Conservation (phyloP, 2,888 invertebrate genomes). For the Andrena bucephala region DNA sequence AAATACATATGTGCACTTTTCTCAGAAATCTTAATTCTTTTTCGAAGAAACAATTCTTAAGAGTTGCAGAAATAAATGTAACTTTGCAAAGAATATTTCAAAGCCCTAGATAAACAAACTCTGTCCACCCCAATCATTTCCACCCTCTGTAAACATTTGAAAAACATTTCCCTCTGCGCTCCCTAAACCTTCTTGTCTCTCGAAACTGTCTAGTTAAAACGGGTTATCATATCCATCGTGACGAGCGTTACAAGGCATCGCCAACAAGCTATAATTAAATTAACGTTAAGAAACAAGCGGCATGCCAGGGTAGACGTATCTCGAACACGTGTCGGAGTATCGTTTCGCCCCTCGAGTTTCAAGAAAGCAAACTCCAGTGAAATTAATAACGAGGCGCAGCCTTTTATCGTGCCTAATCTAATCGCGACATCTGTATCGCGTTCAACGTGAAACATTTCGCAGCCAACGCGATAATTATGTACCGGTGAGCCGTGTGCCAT, state of each 20-base stretch:
- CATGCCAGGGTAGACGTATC: background rate
- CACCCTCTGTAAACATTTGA: no score
- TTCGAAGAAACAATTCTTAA: no score
- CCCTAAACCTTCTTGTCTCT: no score
- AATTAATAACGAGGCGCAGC: slow-evolving; percentile 34
- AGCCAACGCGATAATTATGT: slow-evolving; percentile 15
- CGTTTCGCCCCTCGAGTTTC: slow-evolving; percentile 12
- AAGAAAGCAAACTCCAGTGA: background rate
- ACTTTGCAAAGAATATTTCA: no score
- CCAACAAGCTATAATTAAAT: slow-evolving; percentile 19
- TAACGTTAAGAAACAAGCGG: background rate
- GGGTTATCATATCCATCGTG: background rate
- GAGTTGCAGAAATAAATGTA: no score
- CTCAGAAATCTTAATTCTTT: no score
- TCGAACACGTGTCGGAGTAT: slow-evolving; percentile 20
- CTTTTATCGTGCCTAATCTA: slow-evolving; percentile 38
- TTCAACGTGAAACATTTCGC: slow-evolving; percentile 14
- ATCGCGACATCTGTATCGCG: slow-evolving; percentile 35
- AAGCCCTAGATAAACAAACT: no score
- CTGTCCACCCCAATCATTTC: no score
- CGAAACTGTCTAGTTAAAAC: background rate
- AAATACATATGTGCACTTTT: no score
- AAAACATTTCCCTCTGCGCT: no score
- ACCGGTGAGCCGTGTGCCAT: slow-evolving; percentile 13
- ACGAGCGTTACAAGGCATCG: slow-evolving; percentile 1